Conservation (phyloP, 2,888 invertebrate species). For the Papilio demoleus region DNA sequence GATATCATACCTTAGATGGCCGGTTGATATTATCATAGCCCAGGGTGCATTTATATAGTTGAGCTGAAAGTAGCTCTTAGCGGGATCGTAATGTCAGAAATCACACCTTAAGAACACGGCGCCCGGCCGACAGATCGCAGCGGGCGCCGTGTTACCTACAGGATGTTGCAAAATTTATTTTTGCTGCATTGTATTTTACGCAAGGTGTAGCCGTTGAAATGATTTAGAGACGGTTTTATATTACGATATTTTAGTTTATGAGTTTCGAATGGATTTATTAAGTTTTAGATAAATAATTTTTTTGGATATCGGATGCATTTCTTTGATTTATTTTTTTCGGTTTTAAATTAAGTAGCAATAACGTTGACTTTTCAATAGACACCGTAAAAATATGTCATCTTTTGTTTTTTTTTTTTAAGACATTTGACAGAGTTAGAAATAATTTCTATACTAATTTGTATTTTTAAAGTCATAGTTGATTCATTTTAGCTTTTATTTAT, state of each 20-base stretch:
- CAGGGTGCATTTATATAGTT: neutral
- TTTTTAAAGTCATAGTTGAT: no score
- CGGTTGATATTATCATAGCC: no score
- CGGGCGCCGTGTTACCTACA: slow-evolving; percentile 42
- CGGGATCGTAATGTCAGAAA: slow-evolving; percentile 35
- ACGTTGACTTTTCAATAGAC: no score
- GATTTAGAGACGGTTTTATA: slow-evolving; percentile 25
- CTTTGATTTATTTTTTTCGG: no score
- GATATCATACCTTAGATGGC: no score
- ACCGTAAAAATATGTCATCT: no score
- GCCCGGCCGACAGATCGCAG: slow-evolving; percentile 13
- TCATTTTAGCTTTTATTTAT: no score
- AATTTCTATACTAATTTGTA: no score
- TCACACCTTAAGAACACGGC: slow-evolving; percentile 37
- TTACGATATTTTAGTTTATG: slow-evolving; percentile 1
- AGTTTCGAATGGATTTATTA: neutral
- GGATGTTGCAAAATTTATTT: slow-evolving; percentile 49
- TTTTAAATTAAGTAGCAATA: no score
- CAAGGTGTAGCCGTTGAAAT: slow-evolving; percentile 29
- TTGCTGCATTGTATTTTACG: slow-evolving; percentile 38
- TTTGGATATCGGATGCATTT: no score
- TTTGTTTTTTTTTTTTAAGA: no score
- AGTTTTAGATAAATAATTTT: neutral
- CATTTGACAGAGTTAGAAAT: no score
- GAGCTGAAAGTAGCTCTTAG: slow-evolving; percentile 32